Evolutionary conservation across 2,113 vertebrate genomes (phyloP).

Genomic region (Thamnophis sirtalis): DNA sequence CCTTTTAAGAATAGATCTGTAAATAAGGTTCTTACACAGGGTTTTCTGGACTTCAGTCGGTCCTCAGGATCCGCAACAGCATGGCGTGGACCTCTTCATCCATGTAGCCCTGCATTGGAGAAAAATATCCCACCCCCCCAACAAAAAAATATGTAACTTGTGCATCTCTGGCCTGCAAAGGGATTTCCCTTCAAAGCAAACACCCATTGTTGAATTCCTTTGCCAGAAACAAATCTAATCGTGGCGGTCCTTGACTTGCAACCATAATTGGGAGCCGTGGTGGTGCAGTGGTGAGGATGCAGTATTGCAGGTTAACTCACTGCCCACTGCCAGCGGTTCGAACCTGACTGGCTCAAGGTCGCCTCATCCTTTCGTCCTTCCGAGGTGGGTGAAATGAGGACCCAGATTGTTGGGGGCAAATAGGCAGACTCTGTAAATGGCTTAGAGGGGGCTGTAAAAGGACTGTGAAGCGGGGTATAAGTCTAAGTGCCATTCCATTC

Average conservation of each 20-base stretch:
- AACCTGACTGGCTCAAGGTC: too few relatives aligned
- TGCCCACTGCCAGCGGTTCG: too few relatives aligned
- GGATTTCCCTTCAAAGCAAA: background rate
- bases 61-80: slow-evolving; percentile 13
- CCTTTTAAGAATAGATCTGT: background rate
- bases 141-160: too few relatives aligned
- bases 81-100: slow-evolving; percentile 19
- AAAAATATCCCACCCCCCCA: background rate
- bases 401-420: too few relatives aligned
- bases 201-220: background rate
- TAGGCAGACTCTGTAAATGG: too few relatives aligned
- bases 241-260: background rate
- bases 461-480: too few relatives aligned
- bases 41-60: background rate
- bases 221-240: background rate
- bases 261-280: background rate
- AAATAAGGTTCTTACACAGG: background rate
- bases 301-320: too few relatives aligned
- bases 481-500: too few relatives aligned
- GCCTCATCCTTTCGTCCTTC: too few relatives aligned
- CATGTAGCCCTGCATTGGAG: slow-evolving; percentile 17
- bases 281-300: background rate
- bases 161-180: too few relatives aligned
- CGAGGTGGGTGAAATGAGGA: too few relatives aligned
- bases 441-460: too few relatives aligned